Evolutionary conservation across 1,140 invertebrate species (phyloP).

Genomic region (Eriosoma lanigerum): DNA sequence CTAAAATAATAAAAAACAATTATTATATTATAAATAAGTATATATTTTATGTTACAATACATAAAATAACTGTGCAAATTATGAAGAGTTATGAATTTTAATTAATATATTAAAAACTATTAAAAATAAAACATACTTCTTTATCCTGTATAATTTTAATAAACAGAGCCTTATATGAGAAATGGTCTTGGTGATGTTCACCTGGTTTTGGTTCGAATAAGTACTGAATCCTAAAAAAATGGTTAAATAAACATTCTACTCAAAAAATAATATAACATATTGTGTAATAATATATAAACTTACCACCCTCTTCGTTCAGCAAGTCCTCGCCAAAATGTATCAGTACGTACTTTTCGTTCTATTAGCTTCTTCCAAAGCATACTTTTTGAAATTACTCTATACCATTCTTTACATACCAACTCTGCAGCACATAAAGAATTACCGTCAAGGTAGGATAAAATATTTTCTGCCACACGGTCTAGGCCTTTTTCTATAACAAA

Average conservation of each 20-base stretch:
- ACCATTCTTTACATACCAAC: constrained; percentile 97
- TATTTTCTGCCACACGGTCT: constrained; percentile 97
- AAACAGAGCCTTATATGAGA: constrained; percentile 94
- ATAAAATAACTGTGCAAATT: no score
- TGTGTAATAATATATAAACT: no score
- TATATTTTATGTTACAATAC: no score
- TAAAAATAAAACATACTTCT: constrained; percentile 60
- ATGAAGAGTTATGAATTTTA: no score
- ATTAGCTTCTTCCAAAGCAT: constrained; percentile 98
- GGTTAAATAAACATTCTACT: no score
- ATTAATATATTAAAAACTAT: background rate
- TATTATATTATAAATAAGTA: no score
- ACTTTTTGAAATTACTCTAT: constrained; percentile 94
- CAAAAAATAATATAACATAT: no score
- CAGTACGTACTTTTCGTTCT: constrained; percentile 90
- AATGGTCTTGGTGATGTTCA: constrained; percentile 86
- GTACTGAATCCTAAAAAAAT: constrained; percentile 79
- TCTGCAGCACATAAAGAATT: constrained; percentile 91
- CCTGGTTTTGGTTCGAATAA: constrained; percentile 93
- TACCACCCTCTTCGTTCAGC: constrained; percentile 94
- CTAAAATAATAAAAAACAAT: constrained; percentile 59
- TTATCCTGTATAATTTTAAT: constrained; percentile 90
- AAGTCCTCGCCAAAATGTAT: constrained; percentile 93
- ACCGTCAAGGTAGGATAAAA: constrained; percentile 95
- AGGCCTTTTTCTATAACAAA: constrained; percentile 84